Evolutionary conservation across 2,797 vertebrate genomes (phyloP), one percentile per base, ranked within the genome.

Genomic region (Chromobotia macracanthus): DNA sequence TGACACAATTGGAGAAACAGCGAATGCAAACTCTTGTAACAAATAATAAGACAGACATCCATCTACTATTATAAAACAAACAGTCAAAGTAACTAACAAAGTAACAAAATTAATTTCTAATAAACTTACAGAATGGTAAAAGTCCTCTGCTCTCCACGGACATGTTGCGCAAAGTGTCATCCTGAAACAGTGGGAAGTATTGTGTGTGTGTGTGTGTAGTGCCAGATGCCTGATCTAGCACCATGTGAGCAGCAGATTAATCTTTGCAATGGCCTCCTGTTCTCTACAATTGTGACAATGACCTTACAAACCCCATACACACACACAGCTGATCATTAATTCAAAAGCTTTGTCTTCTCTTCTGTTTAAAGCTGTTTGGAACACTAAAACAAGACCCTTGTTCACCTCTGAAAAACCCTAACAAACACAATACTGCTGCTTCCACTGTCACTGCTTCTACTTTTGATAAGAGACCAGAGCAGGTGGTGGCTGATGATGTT

Each of bases 121-220:
- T 51, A 35, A 79, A 96, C 96, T 97, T 94, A 95, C 96, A 94
- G 83, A 95, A 91, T 88, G 92, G 88, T 86, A 93, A 93, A 94
- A 94, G 86, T 91, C 94, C 93, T 74, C 89, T 92, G 78, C 92
- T 95, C 92, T 94, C 95, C 93, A 94, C 91, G 83, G 89, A 94
- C 94, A 94, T 92, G 87, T 85, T 90, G 87, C 77, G 75, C 85
- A 80, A 88, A 88, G 87, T 82, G 83, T 83, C 69, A 61, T 87
- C 77, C 79, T 90, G 86, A 90, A 92, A 85, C 86, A 88, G 86
- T 84, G 74, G 76, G 82, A 74, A 72, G 35, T 21, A 56, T 87
- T 76, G 84, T 87, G 87, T 86, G 88, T 91, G 88, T 89, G 86
- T 86, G 87, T 90, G 89, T 88, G 84, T 81, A 83, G 88, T 88